A percentile compares a stretch with the other conserved stretches of the same genome.
phyloP scores from a whole-genome alignment of 1,140 invertebrate genomes.

The Cryptotermes secundus region DNA sequence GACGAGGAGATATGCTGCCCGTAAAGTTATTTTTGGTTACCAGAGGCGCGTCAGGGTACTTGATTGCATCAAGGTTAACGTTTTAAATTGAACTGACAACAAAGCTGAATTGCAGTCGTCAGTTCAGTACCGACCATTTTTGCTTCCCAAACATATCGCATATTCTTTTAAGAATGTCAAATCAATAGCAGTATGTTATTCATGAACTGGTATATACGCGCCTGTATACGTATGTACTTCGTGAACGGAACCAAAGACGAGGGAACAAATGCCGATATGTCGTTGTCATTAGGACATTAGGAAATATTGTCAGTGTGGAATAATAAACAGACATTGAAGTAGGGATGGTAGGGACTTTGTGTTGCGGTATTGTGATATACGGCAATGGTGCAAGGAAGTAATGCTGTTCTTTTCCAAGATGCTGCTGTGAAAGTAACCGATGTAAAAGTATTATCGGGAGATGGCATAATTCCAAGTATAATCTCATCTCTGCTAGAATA shows the following conservation, averaged over 20 bases:
- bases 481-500: neutral
- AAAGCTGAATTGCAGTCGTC: no score
- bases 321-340: neutral
- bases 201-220: neutral
- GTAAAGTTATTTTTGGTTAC: no score
- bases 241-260: neutral
- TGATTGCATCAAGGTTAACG: no score
- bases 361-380: neutral
- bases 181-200: neutral
- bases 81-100: no score
- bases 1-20: no score
- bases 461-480: neutral
- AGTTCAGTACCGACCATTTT: no score
- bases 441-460: neutral
- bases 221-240: neutral
- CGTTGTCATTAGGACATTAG: neutral
- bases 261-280: neutral
- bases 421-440: no score
- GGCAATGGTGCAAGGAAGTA: neutral
- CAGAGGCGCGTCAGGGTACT: no score
- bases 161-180: neutral
- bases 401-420: neutral
- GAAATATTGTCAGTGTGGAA: neutral
- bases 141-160: no score
- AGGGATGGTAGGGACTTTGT: neutral